A percentile compares a stretch with the other conserved stretches of the same genome.
These are phyloP conservation scores for Philopedon plagiatum DNA, from an alignment of 2,888 invertebrate genomes.

Conservation along the genomic window DNA sequence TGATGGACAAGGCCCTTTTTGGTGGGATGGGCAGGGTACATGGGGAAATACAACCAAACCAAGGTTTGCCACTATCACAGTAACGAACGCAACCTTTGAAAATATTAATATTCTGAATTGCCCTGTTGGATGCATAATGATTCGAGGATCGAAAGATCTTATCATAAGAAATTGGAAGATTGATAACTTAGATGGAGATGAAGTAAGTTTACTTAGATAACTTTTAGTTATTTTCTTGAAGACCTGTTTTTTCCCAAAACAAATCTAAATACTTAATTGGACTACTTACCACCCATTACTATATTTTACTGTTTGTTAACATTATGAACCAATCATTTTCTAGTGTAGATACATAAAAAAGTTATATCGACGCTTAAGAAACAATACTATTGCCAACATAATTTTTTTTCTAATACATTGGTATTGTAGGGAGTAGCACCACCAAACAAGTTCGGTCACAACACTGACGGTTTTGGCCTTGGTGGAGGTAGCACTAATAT, in stretches of 20 bases:
- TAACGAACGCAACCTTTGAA: conserved; percentile 20
- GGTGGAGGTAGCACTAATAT: conserved; percentile 3
- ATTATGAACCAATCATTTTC: too few species aligned
- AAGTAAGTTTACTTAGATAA: conserved; percentile 21
- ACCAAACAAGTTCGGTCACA: conserved; percentile 32
- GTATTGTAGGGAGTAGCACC: conserved; percentile 26
- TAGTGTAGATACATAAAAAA: too few species aligned
- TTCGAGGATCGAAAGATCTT: conserved; percentile 28
- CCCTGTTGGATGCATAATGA: conserved; percentile 14
- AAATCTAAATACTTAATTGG: too few species aligned
- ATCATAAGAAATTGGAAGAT: conserved; percentile 30
- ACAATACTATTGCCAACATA: too few species aligned
- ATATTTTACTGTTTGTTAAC: too few species aligned
- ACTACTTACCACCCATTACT: too few species aligned
- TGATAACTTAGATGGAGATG: conserved; percentile 28
- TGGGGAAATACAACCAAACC: conserved; percentile 29
- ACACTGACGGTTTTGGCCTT: conserved; percentile 39
- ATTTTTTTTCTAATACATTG: too few species aligned
- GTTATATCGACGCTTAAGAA: too few species aligned
- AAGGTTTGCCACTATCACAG: conserved; percentile 15
- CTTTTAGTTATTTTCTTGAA: too few species aligned
- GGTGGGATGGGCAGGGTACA: conserved; percentile 33
- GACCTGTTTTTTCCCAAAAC: too few species aligned
- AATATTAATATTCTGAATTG: conserved; percentile 24
- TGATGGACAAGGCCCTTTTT: conserved; percentile 36